phyloP scores from a whole-genome alignment of 1,140 invertebrate species.

The Oppia nitens region DNA sequence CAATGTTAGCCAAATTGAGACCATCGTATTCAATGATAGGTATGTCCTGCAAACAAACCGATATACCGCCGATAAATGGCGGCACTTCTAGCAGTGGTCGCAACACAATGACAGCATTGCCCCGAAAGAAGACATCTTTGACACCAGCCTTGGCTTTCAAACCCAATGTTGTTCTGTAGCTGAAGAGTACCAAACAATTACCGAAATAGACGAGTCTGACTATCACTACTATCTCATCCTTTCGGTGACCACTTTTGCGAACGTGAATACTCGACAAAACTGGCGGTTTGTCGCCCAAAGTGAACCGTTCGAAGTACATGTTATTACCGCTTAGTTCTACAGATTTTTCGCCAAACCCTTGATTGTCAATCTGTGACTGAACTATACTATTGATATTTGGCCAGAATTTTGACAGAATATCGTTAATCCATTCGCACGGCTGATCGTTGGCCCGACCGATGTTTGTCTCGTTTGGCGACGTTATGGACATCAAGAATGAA shows the following conservation, averaged over 20 bases:
- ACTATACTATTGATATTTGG: background rate
- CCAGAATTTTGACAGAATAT: constrained; percentile 2
- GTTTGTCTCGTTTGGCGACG: background rate
- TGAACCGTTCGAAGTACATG: constrained; percentile 1
- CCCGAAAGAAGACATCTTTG: background rate
- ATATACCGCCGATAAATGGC: constrained; percentile 7
- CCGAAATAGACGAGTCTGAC: constrained; percentile 5
- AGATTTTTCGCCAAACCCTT: background rate
- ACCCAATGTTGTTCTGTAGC: background rate
- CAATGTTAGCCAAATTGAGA: constrained; percentile 6
- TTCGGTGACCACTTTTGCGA: background rate
- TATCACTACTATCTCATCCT: constrained; percentile 2
- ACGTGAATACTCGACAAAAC: background rate
- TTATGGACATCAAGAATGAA: background rate
- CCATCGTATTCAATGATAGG: constrained; percentile 6
- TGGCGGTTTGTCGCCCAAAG: constrained; percentile 8
- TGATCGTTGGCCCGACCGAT: background rate
- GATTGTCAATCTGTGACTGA: background rate
- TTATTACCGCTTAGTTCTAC: background rate
- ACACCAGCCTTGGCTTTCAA: background rate
- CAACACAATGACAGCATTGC: background rate
- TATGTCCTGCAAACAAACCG: background rate
- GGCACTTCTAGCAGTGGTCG: background rate
- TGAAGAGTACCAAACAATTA: constrained; percentile 6
- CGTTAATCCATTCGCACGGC: background rate